phyloP scores from a whole-genome alignment of 2,888 invertebrate genomes.

The Himalopsyche japonica region DNA sequence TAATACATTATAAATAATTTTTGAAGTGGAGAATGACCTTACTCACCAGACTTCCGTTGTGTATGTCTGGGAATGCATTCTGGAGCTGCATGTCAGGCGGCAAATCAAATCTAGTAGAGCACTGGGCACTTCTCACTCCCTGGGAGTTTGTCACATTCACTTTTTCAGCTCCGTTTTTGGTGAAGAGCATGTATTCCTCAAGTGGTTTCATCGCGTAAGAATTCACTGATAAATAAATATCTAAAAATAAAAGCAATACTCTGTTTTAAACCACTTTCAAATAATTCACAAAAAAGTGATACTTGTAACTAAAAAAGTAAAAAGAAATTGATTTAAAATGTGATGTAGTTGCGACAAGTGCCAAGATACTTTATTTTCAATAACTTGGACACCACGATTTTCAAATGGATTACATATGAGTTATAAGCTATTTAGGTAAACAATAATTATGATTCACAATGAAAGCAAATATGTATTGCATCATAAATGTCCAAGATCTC shows the following conservation, averaged over 20 bases:
- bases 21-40: too few species aligned
- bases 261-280: neutral
- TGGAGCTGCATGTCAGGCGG: slow-evolving; percentile 51
- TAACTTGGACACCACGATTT: too few species aligned
- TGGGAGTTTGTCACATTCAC: slow-evolving; percentile 86
- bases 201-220: slow-evolving; percentile 82
- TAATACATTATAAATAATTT: neutral
- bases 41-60: slow-evolving; percentile 53
- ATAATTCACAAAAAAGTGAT: neutral
- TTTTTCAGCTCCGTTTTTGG: slow-evolving; percentile 79
- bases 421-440: too few species aligned
- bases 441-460: too few species aligned
- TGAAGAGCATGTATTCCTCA: slow-evolving; percentile 91
- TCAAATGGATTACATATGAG: too few species aligned
- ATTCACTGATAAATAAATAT: slow-evolving; percentile 84
- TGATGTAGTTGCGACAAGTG: neutral
- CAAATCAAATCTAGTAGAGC: slow-evolving; percentile 76
- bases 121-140: slow-evolving; percentile 84
- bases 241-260: slow-evolving; percentile 53
- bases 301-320: too few species aligned
- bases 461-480: too few species aligned
- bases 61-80: slow-evolving; percentile 51
- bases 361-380: neutral
- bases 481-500: too few species aligned
- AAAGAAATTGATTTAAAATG: too few species aligned